These are phyloP conservation scores for Chromis chromis DNA, from an alignment of 2,797 vertebrate genomes.

Conservation along the genomic window DNA sequence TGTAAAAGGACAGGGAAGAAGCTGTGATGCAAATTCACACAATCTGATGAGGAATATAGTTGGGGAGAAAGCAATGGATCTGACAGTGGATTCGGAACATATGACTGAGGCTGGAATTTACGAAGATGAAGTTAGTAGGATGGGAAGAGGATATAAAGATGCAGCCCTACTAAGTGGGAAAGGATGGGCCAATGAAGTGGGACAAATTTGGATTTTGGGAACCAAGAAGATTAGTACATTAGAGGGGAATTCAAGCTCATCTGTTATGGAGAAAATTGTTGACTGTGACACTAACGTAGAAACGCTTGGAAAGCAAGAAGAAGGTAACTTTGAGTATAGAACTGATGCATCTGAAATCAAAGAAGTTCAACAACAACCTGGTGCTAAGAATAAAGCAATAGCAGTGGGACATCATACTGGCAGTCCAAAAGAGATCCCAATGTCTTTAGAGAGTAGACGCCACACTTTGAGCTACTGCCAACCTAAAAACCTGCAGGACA, in stretches of 20 bases:
- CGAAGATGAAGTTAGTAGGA: not conserved
- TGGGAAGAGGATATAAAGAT: not conserved
- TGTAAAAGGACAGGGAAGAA: slow-evolving; percentile 8
- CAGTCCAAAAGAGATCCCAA: not conserved
- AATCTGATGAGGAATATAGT: not conserved
- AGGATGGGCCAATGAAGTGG: slow-evolving; percentile 1
- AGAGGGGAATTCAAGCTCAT: not conserved
- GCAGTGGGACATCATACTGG: not conserved
- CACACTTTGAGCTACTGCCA: not conserved
- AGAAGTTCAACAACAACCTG: slow-evolving; percentile 2
- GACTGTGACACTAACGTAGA: not conserved
- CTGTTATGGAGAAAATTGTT: not conserved
- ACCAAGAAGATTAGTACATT: not conserved
- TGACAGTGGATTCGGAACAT: not conserved
- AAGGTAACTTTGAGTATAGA: not conserved
- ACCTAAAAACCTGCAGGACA: slow-evolving; percentile 5
- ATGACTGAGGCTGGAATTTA: not conserved
- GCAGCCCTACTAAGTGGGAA: not conserved
- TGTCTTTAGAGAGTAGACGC: slow-evolving; percentile 3
- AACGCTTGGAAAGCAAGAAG: not conserved
- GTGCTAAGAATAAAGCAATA: not conserved
- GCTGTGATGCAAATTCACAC: not conserved
- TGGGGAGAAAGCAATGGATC: not conserved
- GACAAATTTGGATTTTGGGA: not conserved
- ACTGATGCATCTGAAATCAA: not conserved